Evolutionary conservation across 2,113 vertebrate species (phyloP), one percentile per base, ranked within the genome.

Genomic region (Lepidothrix coronata): DNA sequence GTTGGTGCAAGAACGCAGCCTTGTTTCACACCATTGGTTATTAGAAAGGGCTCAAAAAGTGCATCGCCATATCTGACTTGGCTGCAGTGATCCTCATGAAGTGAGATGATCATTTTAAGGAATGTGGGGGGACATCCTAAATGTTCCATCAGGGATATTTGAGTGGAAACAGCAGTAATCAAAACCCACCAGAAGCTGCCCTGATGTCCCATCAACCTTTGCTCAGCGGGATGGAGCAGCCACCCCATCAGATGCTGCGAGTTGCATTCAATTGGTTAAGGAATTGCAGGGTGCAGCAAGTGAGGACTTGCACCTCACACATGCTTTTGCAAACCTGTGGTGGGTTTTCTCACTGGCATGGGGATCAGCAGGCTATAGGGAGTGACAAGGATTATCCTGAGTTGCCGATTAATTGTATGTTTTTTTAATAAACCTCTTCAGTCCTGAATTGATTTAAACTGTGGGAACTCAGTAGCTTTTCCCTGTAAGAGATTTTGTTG

Each of bases 201-300:
- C 41, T 37, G 15, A 12, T 73, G 4, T 39, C 15, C 25, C 37
- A 33, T 66, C 44, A 55, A 7, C 7, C 22, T 77, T 73, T 30
- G 16, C 11, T 37, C 35, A 33, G 20, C 4, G 0, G 5, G 28
- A 25, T 37, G 59, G 65, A 90, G 37, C 57, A 87, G 31, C 28
- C 7, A 15, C 35, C 5, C 7, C 4, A 5, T 10, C 3, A 3
- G 15, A 43, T 48, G 12, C 11, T 0, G 0, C 51, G 55, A 74
- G 25, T 11, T 68, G 21, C 10, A 6, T 37, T 55, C 71, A 59
- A 21, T 19, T 37, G 39, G 28, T 20, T 24, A 10, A 17, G 24
- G 9, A 20, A 17, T 14, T 70, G 28, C 3, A 5, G 35, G 23
- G 12, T 33, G 49, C 35, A 70, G 35, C 22, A 77, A 14, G 25